These are phyloP conservation scores for Metridium senile DNA, from an alignment of 92 coral and sea anemone species.

Conservation along the genomic window DNA sequence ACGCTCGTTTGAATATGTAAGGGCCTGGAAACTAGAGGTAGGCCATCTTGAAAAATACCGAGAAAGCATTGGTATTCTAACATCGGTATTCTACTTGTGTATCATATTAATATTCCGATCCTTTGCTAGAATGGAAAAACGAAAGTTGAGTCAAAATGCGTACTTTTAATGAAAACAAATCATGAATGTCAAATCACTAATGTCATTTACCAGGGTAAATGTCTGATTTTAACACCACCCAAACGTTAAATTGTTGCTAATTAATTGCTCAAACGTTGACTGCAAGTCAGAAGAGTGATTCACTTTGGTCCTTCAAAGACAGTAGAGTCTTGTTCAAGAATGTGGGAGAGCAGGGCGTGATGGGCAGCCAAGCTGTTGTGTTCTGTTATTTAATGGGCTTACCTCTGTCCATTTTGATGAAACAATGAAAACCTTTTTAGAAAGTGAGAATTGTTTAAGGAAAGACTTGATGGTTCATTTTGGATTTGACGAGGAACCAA, in stretches of 20 bases:
- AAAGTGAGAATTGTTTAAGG: slow-evolving; percentile 15
- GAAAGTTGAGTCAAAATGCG: background rate
- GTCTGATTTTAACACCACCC: no score
- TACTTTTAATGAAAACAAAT: no score
- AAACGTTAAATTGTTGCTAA: slow-evolving; percentile 12
- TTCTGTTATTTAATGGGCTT: slow-evolving; percentile 18
- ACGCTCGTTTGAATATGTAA: no score
- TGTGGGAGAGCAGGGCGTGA: slow-evolving; percentile 42
- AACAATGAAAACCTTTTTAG: slow-evolving; percentile 14
- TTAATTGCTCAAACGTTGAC: slow-evolving; percentile 27
- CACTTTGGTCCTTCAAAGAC: slow-evolving; percentile 24
- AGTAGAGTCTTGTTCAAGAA: slow-evolving; percentile 24
- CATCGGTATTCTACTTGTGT: slow-evolving; percentile 20
- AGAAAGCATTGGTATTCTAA: no score
- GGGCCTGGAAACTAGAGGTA: no score
- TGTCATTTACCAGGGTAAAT: slow-evolving; percentile 12
- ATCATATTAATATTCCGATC: no score
- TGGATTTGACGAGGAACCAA: background rate
- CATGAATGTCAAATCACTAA: slow-evolving; percentile 25
- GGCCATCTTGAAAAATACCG: no score
- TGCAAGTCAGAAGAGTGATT: slow-evolving; percentile 23
- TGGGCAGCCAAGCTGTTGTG: slow-evolving; percentile 33
- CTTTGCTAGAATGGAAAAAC: slow-evolving; percentile 17
- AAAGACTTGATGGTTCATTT: slow-evolving; percentile 21
- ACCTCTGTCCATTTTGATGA: slow-evolving; percentile 23